Percentiles rank a stretch among this genome's conserved stretches.
Conservation (phyloP, 2,888 invertebrate species). For the Cerastis rubricosa region DNA sequence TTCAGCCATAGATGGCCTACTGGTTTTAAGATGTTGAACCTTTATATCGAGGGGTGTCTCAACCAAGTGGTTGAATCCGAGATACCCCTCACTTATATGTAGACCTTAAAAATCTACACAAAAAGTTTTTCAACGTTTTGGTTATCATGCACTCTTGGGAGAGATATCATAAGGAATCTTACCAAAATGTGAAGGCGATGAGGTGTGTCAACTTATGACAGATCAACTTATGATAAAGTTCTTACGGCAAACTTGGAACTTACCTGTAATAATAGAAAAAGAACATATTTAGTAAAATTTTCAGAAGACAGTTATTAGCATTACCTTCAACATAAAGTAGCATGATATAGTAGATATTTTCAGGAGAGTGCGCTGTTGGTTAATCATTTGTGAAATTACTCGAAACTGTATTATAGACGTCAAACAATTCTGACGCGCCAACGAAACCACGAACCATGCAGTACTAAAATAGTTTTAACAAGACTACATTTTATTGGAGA, state of each 20-base stretch:
- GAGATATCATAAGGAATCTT: neutral
- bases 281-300: constrained; percentile 5
- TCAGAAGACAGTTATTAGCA: neutral
- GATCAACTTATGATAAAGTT: neutral
- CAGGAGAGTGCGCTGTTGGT: neutral
- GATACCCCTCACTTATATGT: neutral
- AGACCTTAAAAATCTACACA: neutral
- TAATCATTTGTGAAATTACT: neutral
- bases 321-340: neutral
- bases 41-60: neutral
- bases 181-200: neutral
- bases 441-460: neutral
- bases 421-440: neutral
- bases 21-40: neutral
- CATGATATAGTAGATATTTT: neutral
- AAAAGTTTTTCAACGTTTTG: neutral
- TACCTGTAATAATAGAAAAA: constrained; percentile 58
- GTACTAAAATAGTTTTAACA: neutral
- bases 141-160: too few relatives aligned
- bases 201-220: neutral
- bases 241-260: constrained; percentile 38
- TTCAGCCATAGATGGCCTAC: too few relatives aligned
- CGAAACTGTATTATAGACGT: neutral
- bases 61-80: too few relatives aligned
- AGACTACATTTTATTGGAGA: neutral